Evolutionary conservation across 2,888 invertebrate species (phyloP), one percentile per base, ranked within the genome.

Genomic region (Masnerella sp.): DNA sequence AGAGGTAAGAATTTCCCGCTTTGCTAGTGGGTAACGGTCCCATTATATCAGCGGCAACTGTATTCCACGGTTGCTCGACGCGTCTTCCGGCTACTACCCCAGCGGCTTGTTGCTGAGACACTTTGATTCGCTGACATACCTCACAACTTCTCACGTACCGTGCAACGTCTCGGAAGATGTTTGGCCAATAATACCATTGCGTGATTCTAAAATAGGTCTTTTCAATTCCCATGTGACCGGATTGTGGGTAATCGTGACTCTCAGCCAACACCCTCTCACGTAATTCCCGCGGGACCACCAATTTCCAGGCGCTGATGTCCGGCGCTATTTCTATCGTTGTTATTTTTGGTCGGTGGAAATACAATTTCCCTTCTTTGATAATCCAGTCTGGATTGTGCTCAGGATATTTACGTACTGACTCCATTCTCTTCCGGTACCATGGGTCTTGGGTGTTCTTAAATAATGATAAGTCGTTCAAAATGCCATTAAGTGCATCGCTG

Each of bases 1-100:
- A 9, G 5, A 34, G 14, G 7, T 34, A 34, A 1, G 22, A 9
- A 34, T 49, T 58, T 0, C 76, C 64, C 0, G 34, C 1, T n/a
- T 14, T 22, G 0, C 62, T 64, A 0, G 47, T 54, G 2, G 80
- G 79, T 2, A 78, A 54, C 0, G 79, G 80, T 5, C 77, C 34
- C 34, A 34, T 74, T 2, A 76, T 52, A 28, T 79, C 78, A 0
- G 74, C 62, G 0, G 76, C 34, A 1, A 34, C 34, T 1, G 34
- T 11, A 2, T 3, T 5, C 34, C 34, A 34, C 7, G 34, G 34
- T 74, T 28, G 34, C 17, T 15, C 3, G 2, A 32, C 67, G 42
- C 28, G 32, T 67, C 4, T 67, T 47, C 22, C 45, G 17, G 52
- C 17, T 0, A 75, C 28, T 0, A 12, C 5, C 5, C 49, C 32